A percentile compares a stretch with the other conserved stretches of the same genome.
These are phyloP conservation scores for Microcebus tavaratra DNA, from an alignment of 2,113 vertebrate genomes.

Conservation along the genomic window DNA sequence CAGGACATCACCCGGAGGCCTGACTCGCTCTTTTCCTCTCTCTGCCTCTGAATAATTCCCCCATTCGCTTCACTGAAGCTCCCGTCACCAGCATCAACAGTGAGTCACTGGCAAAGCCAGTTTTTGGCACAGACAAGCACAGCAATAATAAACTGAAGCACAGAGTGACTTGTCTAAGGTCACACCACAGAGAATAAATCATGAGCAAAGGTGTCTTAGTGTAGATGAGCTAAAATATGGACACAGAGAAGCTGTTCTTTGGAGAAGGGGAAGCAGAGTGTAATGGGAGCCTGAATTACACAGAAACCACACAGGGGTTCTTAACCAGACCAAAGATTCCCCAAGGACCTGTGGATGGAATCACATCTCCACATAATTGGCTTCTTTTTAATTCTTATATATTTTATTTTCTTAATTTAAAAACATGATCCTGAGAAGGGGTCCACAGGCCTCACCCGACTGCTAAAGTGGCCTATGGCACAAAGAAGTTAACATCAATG, in stretches of 20 bases:
- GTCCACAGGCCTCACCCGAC: background rate
- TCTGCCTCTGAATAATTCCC: background rate
- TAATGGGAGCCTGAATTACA: background rate
- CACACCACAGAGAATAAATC: background rate
- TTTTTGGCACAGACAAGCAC: background rate
- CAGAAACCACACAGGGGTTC: background rate
- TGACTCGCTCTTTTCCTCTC: conserved; percentile 48
- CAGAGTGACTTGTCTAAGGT: background rate
- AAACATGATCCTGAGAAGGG: background rate
- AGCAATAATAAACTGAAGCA: background rate
- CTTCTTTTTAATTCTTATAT: background rate
- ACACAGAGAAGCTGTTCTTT: background rate
- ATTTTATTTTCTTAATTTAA: conserved; percentile 28
- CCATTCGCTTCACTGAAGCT: background rate
- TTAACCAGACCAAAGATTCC: background rate
- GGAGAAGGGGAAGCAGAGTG: background rate
- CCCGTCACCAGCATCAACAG: background rate
- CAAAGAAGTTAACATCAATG: background rate
- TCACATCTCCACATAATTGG: background rate
- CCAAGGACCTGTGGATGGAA: background rate
- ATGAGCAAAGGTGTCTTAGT: background rate
- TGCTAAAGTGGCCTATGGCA: background rate
- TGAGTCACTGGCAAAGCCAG: conserved; percentile 60
- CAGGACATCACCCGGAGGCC: conserved; percentile 35
- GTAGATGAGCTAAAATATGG: background rate